Evolutionary conservation across 2,113 vertebrate genomes (phyloP).

Genomic region (Hemiscyllium ocellatum): DNA sequence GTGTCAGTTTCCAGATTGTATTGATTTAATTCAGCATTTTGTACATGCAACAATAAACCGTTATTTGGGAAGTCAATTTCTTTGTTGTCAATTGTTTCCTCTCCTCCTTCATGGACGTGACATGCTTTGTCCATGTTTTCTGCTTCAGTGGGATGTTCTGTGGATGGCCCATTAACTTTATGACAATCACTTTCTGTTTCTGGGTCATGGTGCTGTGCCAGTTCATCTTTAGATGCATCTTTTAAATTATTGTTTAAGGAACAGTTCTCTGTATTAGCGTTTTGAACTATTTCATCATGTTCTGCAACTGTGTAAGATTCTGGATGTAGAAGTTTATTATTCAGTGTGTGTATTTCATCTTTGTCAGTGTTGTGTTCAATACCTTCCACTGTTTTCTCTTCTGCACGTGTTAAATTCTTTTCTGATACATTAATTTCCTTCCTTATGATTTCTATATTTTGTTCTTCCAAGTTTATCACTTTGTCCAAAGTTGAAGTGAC

Average conservation of each 20-base stretch:
- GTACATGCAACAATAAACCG: background rate
- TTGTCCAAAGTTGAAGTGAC: slow-evolving; percentile 29
- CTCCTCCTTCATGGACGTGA: no score
- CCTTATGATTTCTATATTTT: background rate
- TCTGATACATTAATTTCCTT: background rate
- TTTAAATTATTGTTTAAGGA: background rate
- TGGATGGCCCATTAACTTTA: background rate
- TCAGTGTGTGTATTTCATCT: no score
- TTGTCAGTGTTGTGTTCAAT: background rate
- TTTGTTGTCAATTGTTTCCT: background rate
- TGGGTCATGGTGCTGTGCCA: background rate
- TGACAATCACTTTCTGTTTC: background rate
- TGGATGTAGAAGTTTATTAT: background rate
- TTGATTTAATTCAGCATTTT: background rate
- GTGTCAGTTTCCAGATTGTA: background rate
- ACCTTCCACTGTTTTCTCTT: slow-evolving; percentile 5
- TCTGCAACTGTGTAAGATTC: background rate
- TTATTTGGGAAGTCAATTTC: background rate
- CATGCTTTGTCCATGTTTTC: background rate
- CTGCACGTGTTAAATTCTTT: background rate
- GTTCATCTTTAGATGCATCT: background rate
- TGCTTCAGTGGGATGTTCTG: background rate
- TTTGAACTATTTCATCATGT: background rate
- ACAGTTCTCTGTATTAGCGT: background rate
- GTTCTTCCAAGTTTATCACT: slow-evolving; percentile 30